Base-by-base conservation (phyloP, 2,888 invertebrate species). In the Pammene fasciana region DNA sequence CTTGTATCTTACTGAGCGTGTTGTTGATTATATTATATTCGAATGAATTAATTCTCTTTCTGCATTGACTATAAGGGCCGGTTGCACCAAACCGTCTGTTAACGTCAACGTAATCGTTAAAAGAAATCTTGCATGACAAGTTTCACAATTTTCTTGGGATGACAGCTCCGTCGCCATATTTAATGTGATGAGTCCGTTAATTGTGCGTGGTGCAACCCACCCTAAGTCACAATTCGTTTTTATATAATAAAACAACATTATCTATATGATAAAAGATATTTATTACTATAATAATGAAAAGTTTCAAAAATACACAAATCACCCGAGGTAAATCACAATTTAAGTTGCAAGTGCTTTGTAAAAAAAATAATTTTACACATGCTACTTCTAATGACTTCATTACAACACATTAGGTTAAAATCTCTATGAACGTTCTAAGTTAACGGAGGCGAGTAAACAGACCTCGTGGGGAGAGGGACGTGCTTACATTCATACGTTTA, bases 271-370 rank as follows among this genome's bases (percentile, higher is more conserved):
- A 77, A 81, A 80, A 79, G 74, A 76, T 77, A 75, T 82, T 79
- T 81, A 83, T 82, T 82, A 64, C 64, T 76, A 74, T 76, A 79
- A 74, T 76, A 79, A 78, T 80, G 80, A 84, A 87, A 86, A 83
- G 61, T 75, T 83, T 85, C 79, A 84, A 86, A 88, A 87, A 88
- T 86, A 85, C 83, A 80, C 78, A 81, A 81, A 83, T 82, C 80
- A 83, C 81, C 80, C 77, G 77, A 83, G 75, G 78, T 77, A 76
- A 82, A 84, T 82, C 78, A 82, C 82, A 82, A 80, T 79, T 76
- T 72, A 75, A 82, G 78, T 79, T 71, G 74, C 79, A 79, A 75
- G 79, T 81, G 80, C 80, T 79, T 79, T 74, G 72, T 81, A 82
- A 75, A 83, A 82, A 82, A 82, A 80, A 79, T 76, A 76, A 74